phyloP scores from a whole-genome alignment of 2,888 invertebrate genomes.

The Thereva nobilitata region DNA sequence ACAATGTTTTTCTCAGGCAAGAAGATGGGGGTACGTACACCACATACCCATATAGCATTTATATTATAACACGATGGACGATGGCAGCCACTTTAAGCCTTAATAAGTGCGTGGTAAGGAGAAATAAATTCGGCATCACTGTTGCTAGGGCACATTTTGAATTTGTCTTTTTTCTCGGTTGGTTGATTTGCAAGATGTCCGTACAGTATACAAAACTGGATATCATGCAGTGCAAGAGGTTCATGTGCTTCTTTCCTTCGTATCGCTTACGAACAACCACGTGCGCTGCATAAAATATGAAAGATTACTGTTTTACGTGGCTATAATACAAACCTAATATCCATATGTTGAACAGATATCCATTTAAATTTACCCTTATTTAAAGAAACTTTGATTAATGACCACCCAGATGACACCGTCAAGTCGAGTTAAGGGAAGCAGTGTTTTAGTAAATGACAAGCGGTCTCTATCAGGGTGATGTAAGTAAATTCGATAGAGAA shows the following conservation, averaged over 20 bases:
- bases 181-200: neutral
- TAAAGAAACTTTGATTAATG: no score
- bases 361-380: no score
- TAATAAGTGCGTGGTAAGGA: slow-evolving; percentile 11
- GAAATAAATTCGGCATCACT: slow-evolving; percentile 14
- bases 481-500: no score
- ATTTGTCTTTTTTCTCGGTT: slow-evolving; percentile 6
- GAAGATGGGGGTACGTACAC: neutral
- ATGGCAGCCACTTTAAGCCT: neutral
- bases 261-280: neutral
- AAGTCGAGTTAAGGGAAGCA: no score
- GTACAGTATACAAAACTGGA: neutral
- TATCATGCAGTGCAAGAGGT: no score
- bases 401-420: no score
- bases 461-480: no score
- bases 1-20: no score
- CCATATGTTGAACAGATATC: no score
- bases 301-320: neutral
- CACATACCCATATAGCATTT: neutral
- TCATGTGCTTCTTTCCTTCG: no score
- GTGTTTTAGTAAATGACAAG: no score
- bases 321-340: no score
- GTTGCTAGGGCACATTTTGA: slow-evolving; percentile 8
- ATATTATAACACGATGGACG: neutral
- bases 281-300: neutral